A percentile compares a stretch with the other conserved stretches of the same genome.
phyloP scores from a whole-genome alignment of 1,140 invertebrate genomes.

The Venturia canescens region DNA sequence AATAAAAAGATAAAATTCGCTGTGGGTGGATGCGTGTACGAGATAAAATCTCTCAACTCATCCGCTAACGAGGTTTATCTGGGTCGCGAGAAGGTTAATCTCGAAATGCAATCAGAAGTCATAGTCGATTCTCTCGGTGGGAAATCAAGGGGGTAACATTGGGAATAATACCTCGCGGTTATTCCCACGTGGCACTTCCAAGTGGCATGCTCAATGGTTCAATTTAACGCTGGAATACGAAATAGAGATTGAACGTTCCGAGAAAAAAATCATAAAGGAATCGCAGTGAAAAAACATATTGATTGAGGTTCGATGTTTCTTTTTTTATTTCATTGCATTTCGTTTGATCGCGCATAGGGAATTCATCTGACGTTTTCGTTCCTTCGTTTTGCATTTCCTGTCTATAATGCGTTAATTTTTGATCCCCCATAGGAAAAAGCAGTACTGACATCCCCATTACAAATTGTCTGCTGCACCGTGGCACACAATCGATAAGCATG shows the following conservation, averaged over 20 bases:
- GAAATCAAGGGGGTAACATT: not conserved
- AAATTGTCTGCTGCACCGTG: no score
- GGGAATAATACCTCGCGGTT: conserved; percentile 4
- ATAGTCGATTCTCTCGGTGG: conserved; percentile 3
- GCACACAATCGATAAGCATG: no score
- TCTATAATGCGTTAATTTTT: no score
- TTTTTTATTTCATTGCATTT: no score
- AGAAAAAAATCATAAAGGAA: not conserved
- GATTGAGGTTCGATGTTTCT: no score
- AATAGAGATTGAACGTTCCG: not conserved
- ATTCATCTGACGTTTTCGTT: no score
- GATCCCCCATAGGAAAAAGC: no score
- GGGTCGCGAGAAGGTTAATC: conserved; percentile 26
- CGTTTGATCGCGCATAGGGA: no score
- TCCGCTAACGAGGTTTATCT: conserved; percentile 34
- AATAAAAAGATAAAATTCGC: not conserved
- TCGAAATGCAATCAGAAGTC: conserved; percentile 32
- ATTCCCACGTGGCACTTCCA: not conserved
- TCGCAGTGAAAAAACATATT: no score
- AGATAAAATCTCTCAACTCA: not conserved
- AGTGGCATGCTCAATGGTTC: conserved; percentile 5
- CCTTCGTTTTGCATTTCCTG: no score
- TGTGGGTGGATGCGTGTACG: conserved; percentile 2
- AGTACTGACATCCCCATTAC: no score
- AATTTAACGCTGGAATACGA: not conserved